Base-by-base conservation (phyloP, 2,113 vertebrate species). In the Poicephalus gulielmi region DNA sequence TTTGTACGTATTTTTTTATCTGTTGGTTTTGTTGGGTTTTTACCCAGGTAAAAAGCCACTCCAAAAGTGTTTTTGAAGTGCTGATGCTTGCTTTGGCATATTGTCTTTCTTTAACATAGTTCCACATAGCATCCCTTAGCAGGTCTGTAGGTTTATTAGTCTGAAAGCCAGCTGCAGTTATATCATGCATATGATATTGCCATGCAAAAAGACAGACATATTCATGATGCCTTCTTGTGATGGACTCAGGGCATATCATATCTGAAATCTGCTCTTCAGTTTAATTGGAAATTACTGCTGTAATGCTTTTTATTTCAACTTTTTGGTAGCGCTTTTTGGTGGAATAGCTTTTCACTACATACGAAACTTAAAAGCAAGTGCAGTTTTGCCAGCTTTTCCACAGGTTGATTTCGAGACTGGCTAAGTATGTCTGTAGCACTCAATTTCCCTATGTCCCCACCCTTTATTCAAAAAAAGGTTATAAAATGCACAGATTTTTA, bases 401-500 rank as follows among this genome's bases (percentile, higher is more conserved):
- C 3, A 9, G 5, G 33, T 25, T 6, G 53, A 24, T 82, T 82
- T 78, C 37, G 30, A 77, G 27, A 52, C 35, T 43, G 33, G 33
- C 19, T 44, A 17, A 41, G 19, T 66, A 55, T 37, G 6, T n/a
- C 64, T 52, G 63, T 43, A 92, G 47, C 22, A 25, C 67, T 60
- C 37, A 30, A 33, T 53, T 66, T 77, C 28, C 57, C 44, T 25
- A 6, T 9, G 6, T 62, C 46, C 31, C 31, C 53, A 41, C 31
- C 31, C 68, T 81, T 46, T 94, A 77, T 96, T 97, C 41, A 77
- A 88, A 66, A 92, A 78, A 35, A 83, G 82, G 22, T 91, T 68
- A 27, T 75, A 85, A 97, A 96, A 87, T 18, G 41, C 68, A 43
- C 71, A 74, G 28, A 30, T 81, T 27, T 59, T 92, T 89, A 59